Evolutionary conservation across 2,888 invertebrate genomes (phyloP).

Genomic region (Temnothorax rugatulus): DNA sequence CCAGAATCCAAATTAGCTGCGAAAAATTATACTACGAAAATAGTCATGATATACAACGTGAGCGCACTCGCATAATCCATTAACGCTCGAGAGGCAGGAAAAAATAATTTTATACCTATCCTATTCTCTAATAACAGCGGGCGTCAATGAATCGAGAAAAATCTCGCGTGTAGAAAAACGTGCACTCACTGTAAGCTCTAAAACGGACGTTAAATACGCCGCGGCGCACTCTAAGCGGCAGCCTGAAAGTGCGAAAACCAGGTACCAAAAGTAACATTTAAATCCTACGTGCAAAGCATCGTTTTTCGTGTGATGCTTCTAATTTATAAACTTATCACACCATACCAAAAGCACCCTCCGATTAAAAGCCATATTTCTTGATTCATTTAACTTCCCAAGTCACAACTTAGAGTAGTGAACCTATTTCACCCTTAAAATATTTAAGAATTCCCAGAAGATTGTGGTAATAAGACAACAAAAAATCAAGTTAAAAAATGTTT

Average conservation of each 20-base stretch:
- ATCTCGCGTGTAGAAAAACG: constrained; percentile 43
- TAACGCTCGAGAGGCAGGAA: constrained; percentile 6
- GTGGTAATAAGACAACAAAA: background rate
- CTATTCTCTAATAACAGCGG: constrained; percentile 8
- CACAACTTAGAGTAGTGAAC: background rate
- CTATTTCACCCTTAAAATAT: background rate
- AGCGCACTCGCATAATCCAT: constrained; percentile 33
- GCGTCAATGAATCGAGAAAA: constrained; percentile 33
- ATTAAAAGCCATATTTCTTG: constrained; percentile 40
- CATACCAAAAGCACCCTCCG: constrained; percentile 1
- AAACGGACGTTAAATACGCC: constrained; percentile 60
- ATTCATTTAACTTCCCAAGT: constrained; percentile 7
- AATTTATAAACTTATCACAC: background rate
- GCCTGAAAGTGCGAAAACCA: constrained; percentile 69
- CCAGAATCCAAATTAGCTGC: constrained; percentile 45
- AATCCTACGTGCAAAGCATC: constrained; percentile 29
- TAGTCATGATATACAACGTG: constrained; percentile 39
- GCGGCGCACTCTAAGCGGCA: constrained; percentile 53
- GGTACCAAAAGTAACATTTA: constrained; percentile 76
- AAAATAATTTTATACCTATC: constrained; percentile 2
- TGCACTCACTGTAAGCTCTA: constrained; percentile 61
- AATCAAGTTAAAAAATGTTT: background rate
- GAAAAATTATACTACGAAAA: constrained; percentile 18
- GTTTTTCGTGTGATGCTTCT: background rate
- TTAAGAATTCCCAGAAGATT: background rate